Percentiles rank a stretch among this genome's conserved stretches.
Evolutionary conservation across 1,140 invertebrate genomes (phyloP).

Genomic region (Drosophila lacertosa): DNA sequence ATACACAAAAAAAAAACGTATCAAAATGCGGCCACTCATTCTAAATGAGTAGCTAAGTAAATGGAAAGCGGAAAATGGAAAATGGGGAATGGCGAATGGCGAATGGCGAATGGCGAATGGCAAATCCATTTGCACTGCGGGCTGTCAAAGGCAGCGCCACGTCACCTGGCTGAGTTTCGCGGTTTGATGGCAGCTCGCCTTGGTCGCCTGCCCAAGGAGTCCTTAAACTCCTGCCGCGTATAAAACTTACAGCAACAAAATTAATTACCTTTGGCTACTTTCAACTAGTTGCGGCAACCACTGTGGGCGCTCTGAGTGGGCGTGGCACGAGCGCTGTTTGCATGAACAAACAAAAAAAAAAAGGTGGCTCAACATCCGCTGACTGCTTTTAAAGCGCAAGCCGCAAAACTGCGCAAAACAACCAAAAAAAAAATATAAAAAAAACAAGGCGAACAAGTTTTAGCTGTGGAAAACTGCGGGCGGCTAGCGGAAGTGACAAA

Average conservation of each 20-base stretch:
- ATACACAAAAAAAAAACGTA: slow-evolving; percentile 8
- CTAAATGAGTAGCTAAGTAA: slow-evolving; percentile 61
- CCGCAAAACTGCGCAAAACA: slow-evolving; percentile 40
- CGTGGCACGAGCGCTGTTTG: slow-evolving; percentile 31
- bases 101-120: slow-evolving; percentile 15
- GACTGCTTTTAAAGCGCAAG: slow-evolving; percentile 66
- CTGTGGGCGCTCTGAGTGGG: neutral
- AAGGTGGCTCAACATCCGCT: slow-evolving; percentile 70
- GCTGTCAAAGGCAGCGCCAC: slow-evolving; percentile 59
- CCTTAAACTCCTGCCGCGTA: slow-evolving; percentile 2
- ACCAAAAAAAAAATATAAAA: slow-evolving; percentile 14
- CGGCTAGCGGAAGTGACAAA: slow-evolving; percentile 72
- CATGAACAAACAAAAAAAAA: slow-evolving; percentile 52
- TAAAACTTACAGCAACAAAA: slow-evolving; percentile 75
- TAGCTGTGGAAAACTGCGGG: slow-evolving; percentile 62
- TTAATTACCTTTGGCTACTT: slow-evolving; percentile 83
- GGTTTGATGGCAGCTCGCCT: slow-evolving; percentile 42
- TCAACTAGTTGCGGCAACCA: slow-evolving; percentile 71
- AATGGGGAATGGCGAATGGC: slow-evolving; percentile 19
- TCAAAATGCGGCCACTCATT: slow-evolving; percentile 60
- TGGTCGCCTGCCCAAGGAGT: slow-evolving; percentile 31
- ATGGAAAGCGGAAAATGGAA: slow-evolving; percentile 46
- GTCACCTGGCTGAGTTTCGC: slow-evolving; percentile 43
- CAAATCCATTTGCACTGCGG: slow-evolving; percentile 68
- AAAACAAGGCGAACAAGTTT: slow-evolving; percentile 54